These are phyloP conservation scores for Hyles lineata DNA, from an alignment of 2,888 invertebrate genomes.

Conservation along the genomic window DNA sequence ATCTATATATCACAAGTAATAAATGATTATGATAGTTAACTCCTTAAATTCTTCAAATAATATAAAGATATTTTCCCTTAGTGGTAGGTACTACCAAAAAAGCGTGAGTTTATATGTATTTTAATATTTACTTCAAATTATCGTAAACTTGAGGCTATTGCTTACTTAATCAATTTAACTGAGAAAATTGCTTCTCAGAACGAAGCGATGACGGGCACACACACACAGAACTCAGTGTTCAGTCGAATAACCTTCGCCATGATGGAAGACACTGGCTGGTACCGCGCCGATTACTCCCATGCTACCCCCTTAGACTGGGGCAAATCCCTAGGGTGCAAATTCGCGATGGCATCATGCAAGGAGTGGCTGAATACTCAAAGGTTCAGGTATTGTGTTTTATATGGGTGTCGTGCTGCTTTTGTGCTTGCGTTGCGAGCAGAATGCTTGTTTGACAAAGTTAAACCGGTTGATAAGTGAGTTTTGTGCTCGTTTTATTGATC, in stretches of 20 bases:
- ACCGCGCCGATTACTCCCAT: conserved; percentile 94
- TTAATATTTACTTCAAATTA: too few species aligned
- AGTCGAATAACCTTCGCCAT: conserved; percentile 97
- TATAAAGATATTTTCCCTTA: too few species aligned
- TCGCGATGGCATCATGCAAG: conserved; percentile 97
- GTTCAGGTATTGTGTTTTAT: conserved; percentile 75
- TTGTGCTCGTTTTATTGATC: background rate
- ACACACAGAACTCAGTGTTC: conserved; percentile 98
- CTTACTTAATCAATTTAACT: background rate
- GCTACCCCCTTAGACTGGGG: conserved; percentile 97
- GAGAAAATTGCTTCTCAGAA: conserved; percentile 85
- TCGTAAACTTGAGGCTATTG: too few species aligned
- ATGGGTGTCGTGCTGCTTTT: conserved; percentile 26
- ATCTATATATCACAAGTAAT: too few species aligned
- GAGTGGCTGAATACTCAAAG: conserved; percentile 96
- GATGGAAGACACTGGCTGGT: conserved; percentile 99
- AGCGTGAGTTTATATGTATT: too few species aligned
- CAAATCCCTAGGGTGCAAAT: conserved; percentile 94
- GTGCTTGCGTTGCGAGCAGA: background rate
- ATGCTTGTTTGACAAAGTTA: background rate
- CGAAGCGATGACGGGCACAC: conserved; percentile 99
- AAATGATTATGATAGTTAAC: too few species aligned
- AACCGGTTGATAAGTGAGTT: background rate
- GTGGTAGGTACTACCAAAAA: too few species aligned
- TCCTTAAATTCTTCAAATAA: too few species aligned